phyloP scores from a whole-genome alignment of 2,888 invertebrate species.

The Sarcophaga rosellei region DNA sequence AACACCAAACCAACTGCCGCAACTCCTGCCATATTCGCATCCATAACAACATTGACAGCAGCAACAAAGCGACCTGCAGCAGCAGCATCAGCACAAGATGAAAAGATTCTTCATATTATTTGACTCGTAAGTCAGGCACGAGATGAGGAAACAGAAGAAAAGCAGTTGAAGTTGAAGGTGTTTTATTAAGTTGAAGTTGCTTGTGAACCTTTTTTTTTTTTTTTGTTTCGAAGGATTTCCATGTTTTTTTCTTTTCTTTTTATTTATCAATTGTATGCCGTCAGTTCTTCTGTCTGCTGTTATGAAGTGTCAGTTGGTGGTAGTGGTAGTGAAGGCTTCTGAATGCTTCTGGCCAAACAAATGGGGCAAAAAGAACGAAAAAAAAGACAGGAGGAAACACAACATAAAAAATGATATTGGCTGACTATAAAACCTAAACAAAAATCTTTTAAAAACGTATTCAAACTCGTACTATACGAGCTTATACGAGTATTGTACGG shows the following conservation, averaged over 20 bases:
- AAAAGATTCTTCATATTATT: slow-evolving; percentile 10
- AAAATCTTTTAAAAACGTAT: slow-evolving; percentile 30
- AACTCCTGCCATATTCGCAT: slow-evolving; percentile 23
- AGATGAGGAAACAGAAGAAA: not conserved
- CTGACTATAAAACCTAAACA: slow-evolving; percentile 13
- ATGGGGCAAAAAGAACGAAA: slow-evolving; percentile 8
- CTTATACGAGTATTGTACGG: not conserved
- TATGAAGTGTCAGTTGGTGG: slow-evolving; percentile 60
- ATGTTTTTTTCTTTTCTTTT: slow-evolving; percentile 17
- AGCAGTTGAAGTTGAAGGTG: slow-evolving; percentile 51
- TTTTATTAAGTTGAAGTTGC: slow-evolving; percentile 55
- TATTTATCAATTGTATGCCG: slow-evolving; percentile 65
- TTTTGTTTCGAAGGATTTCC: not conserved
- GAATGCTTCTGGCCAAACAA: slow-evolving; percentile 64
- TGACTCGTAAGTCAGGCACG: slow-evolving; percentile 39
- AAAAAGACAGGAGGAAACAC: not conserved
- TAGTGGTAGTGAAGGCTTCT: slow-evolving; percentile 55
- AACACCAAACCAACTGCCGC: slow-evolving; percentile 2
- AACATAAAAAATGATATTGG: slow-evolving; percentile 5
- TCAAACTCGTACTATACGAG: slow-evolving; percentile 35
- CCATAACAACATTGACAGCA: slow-evolving; percentile 6
- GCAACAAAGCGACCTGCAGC: not conserved
- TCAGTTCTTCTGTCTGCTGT: slow-evolving; percentile 59
- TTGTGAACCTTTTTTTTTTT: slow-evolving; percentile 32
- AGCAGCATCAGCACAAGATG: slow-evolving; percentile 8